Conservation (phyloP, 2,888 invertebrate genomes). For the Megastigmus dorsalis region DNA sequence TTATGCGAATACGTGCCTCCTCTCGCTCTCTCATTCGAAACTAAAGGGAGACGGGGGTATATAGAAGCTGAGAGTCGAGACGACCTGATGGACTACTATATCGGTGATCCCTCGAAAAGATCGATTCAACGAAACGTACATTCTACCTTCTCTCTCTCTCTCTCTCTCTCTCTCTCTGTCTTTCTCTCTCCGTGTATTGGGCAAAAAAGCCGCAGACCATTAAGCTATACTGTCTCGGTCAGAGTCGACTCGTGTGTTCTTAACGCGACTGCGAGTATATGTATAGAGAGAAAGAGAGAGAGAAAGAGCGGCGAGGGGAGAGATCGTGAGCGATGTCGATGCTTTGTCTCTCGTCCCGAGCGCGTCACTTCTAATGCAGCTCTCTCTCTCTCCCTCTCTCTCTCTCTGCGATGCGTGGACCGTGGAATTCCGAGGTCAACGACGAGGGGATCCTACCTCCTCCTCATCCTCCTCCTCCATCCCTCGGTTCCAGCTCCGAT, state of each 20-base stretch:
- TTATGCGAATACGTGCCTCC: too few species aligned
- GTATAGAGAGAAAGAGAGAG: not conserved
- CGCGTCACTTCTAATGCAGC: slow-evolving; percentile 46
- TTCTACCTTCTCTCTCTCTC: slow-evolving; percentile 20
- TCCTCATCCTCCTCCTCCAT: too few species aligned
- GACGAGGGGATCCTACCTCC: not conserved
- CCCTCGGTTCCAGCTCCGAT: too few species aligned
- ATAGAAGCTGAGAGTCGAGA: too few species aligned
- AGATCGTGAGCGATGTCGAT: slow-evolving; percentile 46
- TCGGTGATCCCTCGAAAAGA: slow-evolving; percentile 50
- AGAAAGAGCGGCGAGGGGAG: too few species aligned
- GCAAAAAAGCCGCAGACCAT: slow-evolving; percentile 26
- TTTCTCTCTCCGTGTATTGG: too few species aligned
- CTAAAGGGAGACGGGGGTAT: too few species aligned
- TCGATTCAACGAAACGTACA: slow-evolving; percentile 53
- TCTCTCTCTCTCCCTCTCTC: too few species aligned
- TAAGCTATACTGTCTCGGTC: slow-evolving; percentile 48
- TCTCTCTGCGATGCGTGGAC: too few species aligned
- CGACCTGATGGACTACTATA: slow-evolving; percentile 37
- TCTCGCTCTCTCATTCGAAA: too few species aligned
- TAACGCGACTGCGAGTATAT: not conserved
- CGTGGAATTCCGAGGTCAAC: slow-evolving; percentile 51
- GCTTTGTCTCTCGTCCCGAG: slow-evolving; percentile 43
- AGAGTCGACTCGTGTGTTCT: not conserved
- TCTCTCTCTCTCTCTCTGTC: slow-evolving; percentile 3